Evolutionary conservation across 2,113 vertebrate genomes (phyloP), one percentile per base, ranked within the genome.

Genomic region (Eidolon helvum): DNA sequence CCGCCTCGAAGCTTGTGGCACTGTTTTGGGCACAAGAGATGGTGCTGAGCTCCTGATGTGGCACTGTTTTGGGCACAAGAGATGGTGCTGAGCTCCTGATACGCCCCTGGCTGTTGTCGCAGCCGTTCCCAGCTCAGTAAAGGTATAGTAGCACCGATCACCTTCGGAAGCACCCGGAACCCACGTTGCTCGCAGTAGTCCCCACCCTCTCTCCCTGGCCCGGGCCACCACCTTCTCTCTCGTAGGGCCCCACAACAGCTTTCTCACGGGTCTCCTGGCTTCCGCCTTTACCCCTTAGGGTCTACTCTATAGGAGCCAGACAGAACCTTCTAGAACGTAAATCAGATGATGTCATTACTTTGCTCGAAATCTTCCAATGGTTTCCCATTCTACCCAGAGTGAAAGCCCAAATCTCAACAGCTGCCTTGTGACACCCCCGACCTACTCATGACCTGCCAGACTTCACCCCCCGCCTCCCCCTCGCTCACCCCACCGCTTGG

Each of bases 151-250:
- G 14, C 26, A 30, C 8, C 19, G 63, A 7, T 1, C 66, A 65
- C 28, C 48, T 38, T 38, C 45, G 55, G 45, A 68, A 53, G 35
- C 83, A 53, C 7, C 48, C 65, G 33, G 84, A 40, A 19, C 7
- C 48, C 45, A 12, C 0, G 59, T 16, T 7, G 30, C 21, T 14
- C 10, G 1, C 0, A 1, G 7, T 0, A 2, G 16, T 24, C 15
- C 14, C 43, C 19, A 24, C 40, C 26, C 24, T 5, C 38, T 63
- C 48, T 38, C n/a, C 9, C 22, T 0, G 10, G 43, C 14, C 35
- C 19, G 11, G 45, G 83, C 30, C 24, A 1, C 59, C 15, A 12
- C 19, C 22, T 8, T 21, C 48, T 15, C 28, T 74, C n/a, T 18
- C 0, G 0, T 0, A 18, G n/a, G 33, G 53, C 15, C 53, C 35